phyloP scores from a whole-genome alignment of 2,797 vertebrate species.

The Silurus lanzhouensis region DNA sequence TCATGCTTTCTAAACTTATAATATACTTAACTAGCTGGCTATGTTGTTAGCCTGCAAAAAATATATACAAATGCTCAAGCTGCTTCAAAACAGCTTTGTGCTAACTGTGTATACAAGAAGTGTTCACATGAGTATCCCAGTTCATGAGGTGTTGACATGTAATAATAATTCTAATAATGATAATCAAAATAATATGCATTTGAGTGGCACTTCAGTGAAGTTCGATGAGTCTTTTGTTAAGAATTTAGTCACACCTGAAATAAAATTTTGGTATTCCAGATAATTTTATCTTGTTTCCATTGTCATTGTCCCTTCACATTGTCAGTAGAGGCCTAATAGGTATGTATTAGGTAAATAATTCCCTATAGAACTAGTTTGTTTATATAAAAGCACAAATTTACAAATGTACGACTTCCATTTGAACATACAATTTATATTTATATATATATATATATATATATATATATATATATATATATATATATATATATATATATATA shows the following conservation, averaged over 20 bases:
- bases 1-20: neutral
- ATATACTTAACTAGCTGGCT: neutral
- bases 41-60: slow-evolving; percentile 1
- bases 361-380: neutral
- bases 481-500: no score
- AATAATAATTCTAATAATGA: neutral
- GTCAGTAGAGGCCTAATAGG: neutral
- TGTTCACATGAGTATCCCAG: neutral
- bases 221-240: neutral
- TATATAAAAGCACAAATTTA: neutral
- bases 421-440: neutral
- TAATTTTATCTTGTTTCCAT: neutral
- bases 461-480: no score
- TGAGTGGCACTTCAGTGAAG: neutral
- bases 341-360: neutral
- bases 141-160: neutral
- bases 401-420: neutral
- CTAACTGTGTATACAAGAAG: neutral
- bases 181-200: no score
- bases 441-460: no score
- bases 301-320: neutral
- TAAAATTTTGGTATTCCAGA: neutral
- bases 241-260: neutral
- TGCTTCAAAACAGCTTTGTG: neutral
- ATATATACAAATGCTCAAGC: neutral